Evolutionary conservation across 2,888 invertebrate genomes (phyloP).

Genomic region (Thalpophila matura): DNA sequence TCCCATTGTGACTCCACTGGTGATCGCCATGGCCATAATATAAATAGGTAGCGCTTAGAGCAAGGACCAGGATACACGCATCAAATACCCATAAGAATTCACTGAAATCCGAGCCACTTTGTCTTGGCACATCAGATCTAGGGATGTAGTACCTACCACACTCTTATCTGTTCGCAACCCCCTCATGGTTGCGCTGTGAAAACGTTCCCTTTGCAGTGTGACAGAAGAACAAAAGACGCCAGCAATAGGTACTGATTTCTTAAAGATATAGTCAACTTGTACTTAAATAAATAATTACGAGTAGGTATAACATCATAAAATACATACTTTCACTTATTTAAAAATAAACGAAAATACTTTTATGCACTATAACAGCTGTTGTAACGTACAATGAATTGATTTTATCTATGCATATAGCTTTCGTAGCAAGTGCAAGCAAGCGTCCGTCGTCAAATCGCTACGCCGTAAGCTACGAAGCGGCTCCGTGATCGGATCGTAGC

Average conservation of each 20-base stretch:
- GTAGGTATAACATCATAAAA: neutral
- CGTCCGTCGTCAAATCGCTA: constrained; percentile 30
- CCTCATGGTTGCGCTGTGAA: neutral
- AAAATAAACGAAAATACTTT: neutral
- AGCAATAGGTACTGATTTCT: too few species aligned
- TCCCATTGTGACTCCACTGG: too few species aligned
- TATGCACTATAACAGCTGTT: neutral
- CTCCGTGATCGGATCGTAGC: constrained; percentile 47
- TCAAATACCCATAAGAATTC: neutral
- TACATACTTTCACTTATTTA: neutral
- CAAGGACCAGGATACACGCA: neutral
- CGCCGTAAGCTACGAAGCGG: constrained; percentile 50
- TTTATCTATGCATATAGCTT: constrained; percentile 16
- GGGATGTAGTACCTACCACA: constrained; percentile 13
- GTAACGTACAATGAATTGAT: constrained; percentile 3
- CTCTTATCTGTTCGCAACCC: constrained; percentile 10
- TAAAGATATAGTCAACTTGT: too few species aligned
- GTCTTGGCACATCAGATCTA: too few species aligned
- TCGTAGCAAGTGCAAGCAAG: constrained; percentile 40
- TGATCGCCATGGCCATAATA: too few species aligned
- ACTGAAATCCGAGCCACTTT: constrained; percentile 3
- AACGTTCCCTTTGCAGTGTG: neutral
- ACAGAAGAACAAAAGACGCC: neutral
- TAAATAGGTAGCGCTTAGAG: neutral
- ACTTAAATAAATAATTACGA: too few species aligned